These are phyloP conservation scores for Suillia variegata DNA, from an alignment of 2,888 invertebrate species.

Conservation along the genomic window DNA sequence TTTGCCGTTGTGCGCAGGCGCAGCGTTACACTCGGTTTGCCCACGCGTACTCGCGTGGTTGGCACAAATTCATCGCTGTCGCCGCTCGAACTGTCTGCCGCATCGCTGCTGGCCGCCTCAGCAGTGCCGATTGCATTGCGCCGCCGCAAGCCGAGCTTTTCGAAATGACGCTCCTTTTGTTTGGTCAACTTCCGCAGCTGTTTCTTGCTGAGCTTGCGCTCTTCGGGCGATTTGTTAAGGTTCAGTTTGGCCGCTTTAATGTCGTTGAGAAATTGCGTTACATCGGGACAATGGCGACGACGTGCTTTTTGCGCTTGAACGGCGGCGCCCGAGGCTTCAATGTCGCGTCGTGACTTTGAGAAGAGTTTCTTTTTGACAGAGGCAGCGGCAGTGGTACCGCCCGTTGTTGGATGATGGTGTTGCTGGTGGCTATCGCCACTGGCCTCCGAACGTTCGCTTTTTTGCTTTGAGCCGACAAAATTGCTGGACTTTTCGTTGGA, in stretches of 20 bases:
- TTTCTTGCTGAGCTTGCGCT: conserved; percentile 59
- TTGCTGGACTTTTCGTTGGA: neutral
- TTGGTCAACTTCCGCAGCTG: conserved; percentile 62
- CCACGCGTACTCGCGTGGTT: conserved; percentile 53
- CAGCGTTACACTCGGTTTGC: conserved; percentile 57
- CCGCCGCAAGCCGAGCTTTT: conserved; percentile 63
- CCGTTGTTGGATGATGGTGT: conserved; percentile 35
- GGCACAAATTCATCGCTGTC: conserved; percentile 61
- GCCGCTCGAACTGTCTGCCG: conserved; percentile 52
- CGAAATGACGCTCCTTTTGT: conserved; percentile 67
- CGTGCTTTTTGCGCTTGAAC: conserved; percentile 32
- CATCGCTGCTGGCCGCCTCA: conserved; percentile 51
- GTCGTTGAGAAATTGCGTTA: conserved; percentile 55
- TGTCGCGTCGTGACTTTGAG: conserved; percentile 38
- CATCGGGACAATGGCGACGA: conserved; percentile 50
- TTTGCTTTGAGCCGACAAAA: conserved; percentile 41
- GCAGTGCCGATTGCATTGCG: too few species aligned
- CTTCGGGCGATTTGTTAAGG: conserved; percentile 57
- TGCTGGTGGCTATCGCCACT: conserved; percentile 35
- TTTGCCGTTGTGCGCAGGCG: conserved; percentile 47
- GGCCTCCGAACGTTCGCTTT: conserved; percentile 48
- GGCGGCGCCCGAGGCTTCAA: conserved; percentile 40
- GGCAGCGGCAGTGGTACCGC: conserved; percentile 40
- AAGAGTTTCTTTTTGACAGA: conserved; percentile 55
- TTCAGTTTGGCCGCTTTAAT: conserved; percentile 56